Percentiles rank a stretch among this genome's conserved stretches.
Conservation (phyloP, 2,797 vertebrate species). For the Limnodromus scolopaceus region DNA sequence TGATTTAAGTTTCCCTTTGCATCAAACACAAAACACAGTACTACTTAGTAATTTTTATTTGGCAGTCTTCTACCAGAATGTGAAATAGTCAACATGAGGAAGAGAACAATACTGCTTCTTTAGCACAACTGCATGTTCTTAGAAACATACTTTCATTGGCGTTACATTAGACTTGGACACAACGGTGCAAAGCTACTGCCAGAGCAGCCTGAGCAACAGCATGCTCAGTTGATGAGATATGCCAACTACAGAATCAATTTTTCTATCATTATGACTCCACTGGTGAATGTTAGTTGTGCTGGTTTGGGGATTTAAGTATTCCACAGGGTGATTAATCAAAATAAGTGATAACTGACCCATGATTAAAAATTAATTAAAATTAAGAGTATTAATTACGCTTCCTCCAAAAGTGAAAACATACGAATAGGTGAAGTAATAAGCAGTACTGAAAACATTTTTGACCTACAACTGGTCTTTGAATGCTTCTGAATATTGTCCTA, state of each 20-base stretch:
- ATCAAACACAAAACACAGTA: not conserved
- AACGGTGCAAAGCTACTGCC: not conserved
- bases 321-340: not conserved
- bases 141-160: not conserved
- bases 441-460: not conserved
- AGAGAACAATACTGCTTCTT: not conserved
- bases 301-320: not conserved
- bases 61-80: not conserved
- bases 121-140: not conserved
- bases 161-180: not conserved
- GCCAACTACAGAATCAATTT: not conserved
- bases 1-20: not conserved
- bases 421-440: not conserved
- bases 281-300: not conserved
- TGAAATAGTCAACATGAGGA: not conserved
- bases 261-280: not conserved
- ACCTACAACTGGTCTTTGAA: not conserved
- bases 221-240: not conserved
- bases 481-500: not conserved
- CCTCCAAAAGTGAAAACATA: not conserved
- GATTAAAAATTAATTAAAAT: not conserved
- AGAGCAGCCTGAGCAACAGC: not conserved
- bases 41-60: not conserved
- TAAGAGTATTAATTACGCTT: not conserved
- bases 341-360: not conserved